A percentile compares a stretch with the other conserved stretches of the same genome.
These are phyloP conservation scores for Harpalus rufipes DNA, from an alignment of 2,888 invertebrate species.

Conservation along the genomic window DNA sequence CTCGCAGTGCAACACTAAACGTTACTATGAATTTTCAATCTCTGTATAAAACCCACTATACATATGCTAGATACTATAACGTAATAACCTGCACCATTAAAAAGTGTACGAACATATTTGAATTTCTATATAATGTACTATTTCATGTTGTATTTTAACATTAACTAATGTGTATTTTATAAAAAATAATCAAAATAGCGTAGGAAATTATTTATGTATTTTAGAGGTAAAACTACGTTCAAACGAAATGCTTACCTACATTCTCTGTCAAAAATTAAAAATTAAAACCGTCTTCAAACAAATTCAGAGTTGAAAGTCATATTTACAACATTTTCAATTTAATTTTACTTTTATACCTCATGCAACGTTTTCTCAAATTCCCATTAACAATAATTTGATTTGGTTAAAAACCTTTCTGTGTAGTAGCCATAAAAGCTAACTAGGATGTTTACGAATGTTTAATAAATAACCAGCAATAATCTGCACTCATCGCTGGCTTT, in stretches of 20 bases:
- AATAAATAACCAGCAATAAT: constrained; percentile 15
- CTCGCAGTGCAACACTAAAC: too few species aligned
- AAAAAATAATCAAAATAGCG: background rate
- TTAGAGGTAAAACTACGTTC: background rate
- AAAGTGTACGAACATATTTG: too few species aligned
- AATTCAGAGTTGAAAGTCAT: background rate
- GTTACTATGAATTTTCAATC: too few species aligned
- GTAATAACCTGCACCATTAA: too few species aligned
- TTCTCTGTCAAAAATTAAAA: background rate
- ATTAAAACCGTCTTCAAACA: background rate
- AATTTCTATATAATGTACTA: too few species aligned
- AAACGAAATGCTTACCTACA: background rate
- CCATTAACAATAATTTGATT: constrained; percentile 22
- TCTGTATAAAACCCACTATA: too few species aligned
- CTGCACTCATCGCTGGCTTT: background rate
- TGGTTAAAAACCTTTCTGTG: background rate
- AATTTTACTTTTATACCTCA: background rate
- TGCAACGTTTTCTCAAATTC: background rate
- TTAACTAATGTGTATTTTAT: background rate
- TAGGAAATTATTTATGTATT: background rate
- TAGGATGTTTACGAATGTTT: constrained; percentile 7
- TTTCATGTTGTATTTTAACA: too few species aligned
- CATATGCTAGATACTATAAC: too few species aligned
- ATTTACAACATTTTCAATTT: background rate
- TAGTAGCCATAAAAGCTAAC: background rate